Percentiles rank a stretch among this genome's conserved stretches.
These are phyloP conservation scores for Atethmia centrago DNA, from an alignment of 2,888 invertebrate genomes.

Conservation along the genomic window DNA sequence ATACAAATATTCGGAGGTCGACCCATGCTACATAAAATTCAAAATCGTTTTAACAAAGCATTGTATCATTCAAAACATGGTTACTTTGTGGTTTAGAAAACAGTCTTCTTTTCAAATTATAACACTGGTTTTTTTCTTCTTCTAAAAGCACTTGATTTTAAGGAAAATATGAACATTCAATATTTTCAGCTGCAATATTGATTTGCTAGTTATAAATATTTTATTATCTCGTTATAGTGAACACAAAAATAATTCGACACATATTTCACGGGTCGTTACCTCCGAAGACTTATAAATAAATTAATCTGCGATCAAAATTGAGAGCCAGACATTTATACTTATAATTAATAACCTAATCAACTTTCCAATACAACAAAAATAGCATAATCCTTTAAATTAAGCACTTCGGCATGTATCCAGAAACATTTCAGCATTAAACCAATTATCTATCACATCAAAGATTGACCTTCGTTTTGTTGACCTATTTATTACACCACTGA, in stretches of 20 bases:
- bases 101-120: background rate
- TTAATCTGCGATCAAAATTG: slow-evolving; percentile 69
- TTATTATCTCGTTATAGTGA: background rate
- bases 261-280: slow-evolving; percentile 38
- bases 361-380: slow-evolving; percentile 60
- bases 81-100: slow-evolving; percentile 4
- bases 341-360: slow-evolving; percentile 69
- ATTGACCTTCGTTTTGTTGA: slow-evolving; percentile 21
- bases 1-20: slow-evolving; percentile 78
- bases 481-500: background rate
- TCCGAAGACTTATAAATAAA: slow-evolving; percentile 66
- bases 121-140: background rate
- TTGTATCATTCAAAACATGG: background rate
- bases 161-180: background rate
- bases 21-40: slow-evolving; percentile 43
- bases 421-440: slow-evolving; percentile 62
- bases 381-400: slow-evolving; percentile 59
- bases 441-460: slow-evolving; percentile 18
- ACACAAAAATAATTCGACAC: slow-evolving; percentile 5
- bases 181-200: background rate
- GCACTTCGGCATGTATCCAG: slow-evolving; percentile 58
- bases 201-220: background rate
- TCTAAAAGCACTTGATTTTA: background rate
- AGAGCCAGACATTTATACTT: slow-evolving; percentile 80
- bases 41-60: slow-evolving; percentile 2